These are phyloP conservation scores for Ascidia mentula DNA, from an alignment of 23 tunicate genomes.

Conservation along the genomic window DNA sequence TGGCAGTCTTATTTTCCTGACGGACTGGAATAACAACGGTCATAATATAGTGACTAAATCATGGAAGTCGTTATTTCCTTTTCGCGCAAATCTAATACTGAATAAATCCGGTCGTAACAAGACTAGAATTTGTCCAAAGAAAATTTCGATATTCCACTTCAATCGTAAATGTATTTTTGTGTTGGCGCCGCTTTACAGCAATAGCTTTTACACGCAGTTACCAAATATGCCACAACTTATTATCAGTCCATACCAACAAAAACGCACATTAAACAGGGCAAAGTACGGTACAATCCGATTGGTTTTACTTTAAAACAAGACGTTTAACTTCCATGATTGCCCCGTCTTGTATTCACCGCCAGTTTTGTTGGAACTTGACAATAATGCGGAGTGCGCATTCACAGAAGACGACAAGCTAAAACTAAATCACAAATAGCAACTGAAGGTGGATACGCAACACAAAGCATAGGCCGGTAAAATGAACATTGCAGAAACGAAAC, in stretches of 20 bases:
- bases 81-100: too few species aligned
- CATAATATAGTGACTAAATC: too few species aligned
- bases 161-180: slow-evolving; percentile 4
- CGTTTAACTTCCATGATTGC: background rate
- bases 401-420: slow-evolving; percentile 9
- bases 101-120: too few species aligned
- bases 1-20: too few species aligned
- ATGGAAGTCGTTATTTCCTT: too few species aligned
- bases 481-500: background rate
- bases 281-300: background rate
- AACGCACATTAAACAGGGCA: background rate
- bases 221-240: background rate
- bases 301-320: background rate
- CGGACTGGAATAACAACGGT: too few species aligned
- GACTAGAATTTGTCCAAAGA: too few species aligned
- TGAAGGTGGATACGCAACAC: slow-evolving; percentile 1
- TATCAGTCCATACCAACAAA: background rate
- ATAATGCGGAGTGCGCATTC: background rate
- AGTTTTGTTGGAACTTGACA: background rate
- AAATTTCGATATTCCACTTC: background rate
- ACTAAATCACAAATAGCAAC: slow-evolving; percentile 4
- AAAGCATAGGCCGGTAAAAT: background rate
- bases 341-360: background rate
- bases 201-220: background rate
- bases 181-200: background rate